Conservation (phyloP, 2,113 vertebrate species). For the Forbesichthys agassizii region DNA sequence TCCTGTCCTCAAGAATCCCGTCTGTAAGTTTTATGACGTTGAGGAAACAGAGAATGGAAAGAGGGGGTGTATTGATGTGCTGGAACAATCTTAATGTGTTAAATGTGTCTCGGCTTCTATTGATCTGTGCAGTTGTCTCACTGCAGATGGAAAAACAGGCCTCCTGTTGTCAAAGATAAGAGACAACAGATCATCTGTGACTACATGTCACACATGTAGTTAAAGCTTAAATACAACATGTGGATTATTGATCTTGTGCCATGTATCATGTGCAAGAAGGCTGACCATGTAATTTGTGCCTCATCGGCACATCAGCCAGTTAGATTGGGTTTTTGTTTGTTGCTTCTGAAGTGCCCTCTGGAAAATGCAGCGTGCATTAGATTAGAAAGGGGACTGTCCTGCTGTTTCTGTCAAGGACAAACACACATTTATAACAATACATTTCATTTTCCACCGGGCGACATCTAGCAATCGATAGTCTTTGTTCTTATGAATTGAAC, state of each 20-base stretch:
- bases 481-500: conserved; percentile 40
- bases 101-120: not conserved
- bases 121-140: not conserved
- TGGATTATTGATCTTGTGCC: not conserved
- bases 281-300: no score
- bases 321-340: no score
- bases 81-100: not conserved
- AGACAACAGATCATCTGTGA: not conserved
- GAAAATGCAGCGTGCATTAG: not conserved
- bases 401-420: conserved; percentile 21
- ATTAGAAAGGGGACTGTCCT: not conserved
- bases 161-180: not conserved
- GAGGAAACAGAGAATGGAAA: not conserved
- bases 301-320: no score
- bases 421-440: conserved; percentile 23
- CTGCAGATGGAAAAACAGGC: not conserved
- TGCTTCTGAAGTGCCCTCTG: no score
- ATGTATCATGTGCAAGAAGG: not conserved
- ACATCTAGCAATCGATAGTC: conserved; percentile 35
- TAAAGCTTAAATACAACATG: not conserved
- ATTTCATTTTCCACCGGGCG: conserved; percentile 33
- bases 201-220: not conserved
- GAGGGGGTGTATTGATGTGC: not conserved
- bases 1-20: no score
- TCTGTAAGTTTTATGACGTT: conserved; percentile 28